Evolutionary conservation across 2,797 vertebrate genomes (phyloP).

Genomic region (Galago senegalensis): DNA sequence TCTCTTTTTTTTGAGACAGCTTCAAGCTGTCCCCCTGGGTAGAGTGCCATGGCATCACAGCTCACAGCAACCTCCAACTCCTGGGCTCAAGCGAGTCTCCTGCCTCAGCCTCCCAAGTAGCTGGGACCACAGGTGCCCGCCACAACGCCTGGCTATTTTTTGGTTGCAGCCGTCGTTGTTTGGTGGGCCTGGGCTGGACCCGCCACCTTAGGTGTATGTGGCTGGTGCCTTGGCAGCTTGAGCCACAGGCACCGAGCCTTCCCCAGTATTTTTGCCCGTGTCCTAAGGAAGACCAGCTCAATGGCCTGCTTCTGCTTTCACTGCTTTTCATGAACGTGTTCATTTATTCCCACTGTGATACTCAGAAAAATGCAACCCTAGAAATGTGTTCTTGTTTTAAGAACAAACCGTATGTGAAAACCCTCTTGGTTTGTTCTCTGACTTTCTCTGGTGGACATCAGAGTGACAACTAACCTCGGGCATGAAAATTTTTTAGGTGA

Average conservation of each 20-base stretch:
- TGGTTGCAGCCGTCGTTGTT: too few relatives aligned
- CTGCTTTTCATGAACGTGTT: neutral
- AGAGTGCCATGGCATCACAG: too few relatives aligned
- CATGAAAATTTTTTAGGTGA: slow-evolving; percentile 10
- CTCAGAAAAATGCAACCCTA: neutral
- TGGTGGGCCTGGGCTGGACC: too few relatives aligned
- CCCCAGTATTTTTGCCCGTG: neutral
- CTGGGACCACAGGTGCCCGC: too few relatives aligned
- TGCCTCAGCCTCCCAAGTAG: too few relatives aligned
- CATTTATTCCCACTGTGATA: slow-evolving; percentile 29
- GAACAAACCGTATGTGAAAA: slow-evolving; percentile 12
- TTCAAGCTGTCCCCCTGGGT: too few relatives aligned
- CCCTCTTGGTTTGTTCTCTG: neutral
- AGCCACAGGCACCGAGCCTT: neutral
- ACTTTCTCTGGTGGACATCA: neutral
- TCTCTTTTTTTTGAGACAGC: too few relatives aligned
- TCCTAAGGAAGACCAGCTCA: neutral
- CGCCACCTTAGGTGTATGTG: too few relatives aligned
- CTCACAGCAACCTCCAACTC: too few relatives aligned
- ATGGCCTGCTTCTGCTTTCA: slow-evolving; percentile 17
- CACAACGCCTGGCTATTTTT: too few relatives aligned
- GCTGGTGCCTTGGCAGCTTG: too few relatives aligned
- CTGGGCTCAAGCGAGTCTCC: too few relatives aligned
- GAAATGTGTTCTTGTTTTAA: slow-evolving; percentile 29
- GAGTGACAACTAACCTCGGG: neutral